Conservation (phyloP, 1,140 invertebrate genomes). For the Aphis craccivora region DNA sequence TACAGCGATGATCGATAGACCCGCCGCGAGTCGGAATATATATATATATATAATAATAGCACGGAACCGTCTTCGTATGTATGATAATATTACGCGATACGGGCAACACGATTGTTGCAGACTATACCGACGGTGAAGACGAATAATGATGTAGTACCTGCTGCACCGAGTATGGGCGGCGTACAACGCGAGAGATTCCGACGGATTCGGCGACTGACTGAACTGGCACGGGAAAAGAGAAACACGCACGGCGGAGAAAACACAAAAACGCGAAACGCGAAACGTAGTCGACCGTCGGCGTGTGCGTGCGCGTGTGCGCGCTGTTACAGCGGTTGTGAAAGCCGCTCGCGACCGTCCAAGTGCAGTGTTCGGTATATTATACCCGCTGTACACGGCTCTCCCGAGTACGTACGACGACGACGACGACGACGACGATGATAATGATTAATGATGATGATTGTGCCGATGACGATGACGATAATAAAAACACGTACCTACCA, state of each 20-base stretch:
- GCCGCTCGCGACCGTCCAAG: background rate
- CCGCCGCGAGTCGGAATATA: background rate
- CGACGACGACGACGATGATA: background rate
- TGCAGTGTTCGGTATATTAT: background rate
- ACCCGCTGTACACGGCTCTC: background rate
- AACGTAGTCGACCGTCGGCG: constrained; percentile 9
- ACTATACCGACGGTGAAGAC: background rate
- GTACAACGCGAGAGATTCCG: background rate
- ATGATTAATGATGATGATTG: background rate
- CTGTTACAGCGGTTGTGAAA: constrained; percentile 25
- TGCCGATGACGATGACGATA: background rate
- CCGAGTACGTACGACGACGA: background rate
- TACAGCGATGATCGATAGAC: background rate
- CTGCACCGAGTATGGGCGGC: background rate
- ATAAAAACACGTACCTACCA: background rate
- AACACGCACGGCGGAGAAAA: constrained; percentile 22
- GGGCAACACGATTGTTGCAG: no score
- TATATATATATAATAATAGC: background rate
- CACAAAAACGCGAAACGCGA: constrained; percentile 29
- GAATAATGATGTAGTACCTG: background rate
- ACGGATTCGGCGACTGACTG: background rate
- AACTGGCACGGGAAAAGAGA: constrained; percentile 30
- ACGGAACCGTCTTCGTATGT: background rate
- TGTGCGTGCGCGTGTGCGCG: constrained; percentile 25
- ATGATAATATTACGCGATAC: background rate